Conservation (phyloP, 2,888 invertebrate species). For the Nowickia ferox region DNA sequence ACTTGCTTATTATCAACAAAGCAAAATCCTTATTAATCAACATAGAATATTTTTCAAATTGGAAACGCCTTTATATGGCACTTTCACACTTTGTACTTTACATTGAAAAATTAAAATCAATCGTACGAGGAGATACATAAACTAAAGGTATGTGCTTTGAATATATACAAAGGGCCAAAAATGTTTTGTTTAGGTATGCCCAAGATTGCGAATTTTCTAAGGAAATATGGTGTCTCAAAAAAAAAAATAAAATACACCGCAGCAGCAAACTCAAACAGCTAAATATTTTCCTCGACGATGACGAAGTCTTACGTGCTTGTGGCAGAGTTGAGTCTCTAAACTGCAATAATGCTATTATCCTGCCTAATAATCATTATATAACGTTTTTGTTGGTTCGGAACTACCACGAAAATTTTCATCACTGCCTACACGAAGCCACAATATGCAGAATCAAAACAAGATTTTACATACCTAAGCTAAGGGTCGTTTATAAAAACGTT, state of each 20-base stretch:
- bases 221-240: constrained; percentile 3
- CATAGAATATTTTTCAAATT: neutral
- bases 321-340: neutral
- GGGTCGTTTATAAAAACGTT: constrained; percentile 63
- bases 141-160: neutral
- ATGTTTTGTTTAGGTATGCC: neutral
- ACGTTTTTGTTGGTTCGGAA: neutral
- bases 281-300: neutral
- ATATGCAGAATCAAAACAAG: constrained; percentile 63
- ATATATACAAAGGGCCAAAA: neutral
- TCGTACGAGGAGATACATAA: neutral
- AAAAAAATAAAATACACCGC: neutral
- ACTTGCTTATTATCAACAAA: neutral
- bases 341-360: neutral
- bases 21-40: neutral
- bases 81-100: neutral
- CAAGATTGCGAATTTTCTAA: neutral
- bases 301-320: neutral
- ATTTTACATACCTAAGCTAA: constrained; percentile 63
- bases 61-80: constrained; percentile 6
- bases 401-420: constrained; percentile 15
- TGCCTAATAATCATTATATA: neutral
- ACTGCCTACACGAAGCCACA: constrained; percentile 59
- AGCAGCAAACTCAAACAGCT: neutral
- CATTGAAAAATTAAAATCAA: neutral